Percentiles rank a stretch among this genome's conserved stretches.
phyloP scores from a whole-genome alignment of 2,113 vertebrate species.

The Castor canadensis region DNA sequence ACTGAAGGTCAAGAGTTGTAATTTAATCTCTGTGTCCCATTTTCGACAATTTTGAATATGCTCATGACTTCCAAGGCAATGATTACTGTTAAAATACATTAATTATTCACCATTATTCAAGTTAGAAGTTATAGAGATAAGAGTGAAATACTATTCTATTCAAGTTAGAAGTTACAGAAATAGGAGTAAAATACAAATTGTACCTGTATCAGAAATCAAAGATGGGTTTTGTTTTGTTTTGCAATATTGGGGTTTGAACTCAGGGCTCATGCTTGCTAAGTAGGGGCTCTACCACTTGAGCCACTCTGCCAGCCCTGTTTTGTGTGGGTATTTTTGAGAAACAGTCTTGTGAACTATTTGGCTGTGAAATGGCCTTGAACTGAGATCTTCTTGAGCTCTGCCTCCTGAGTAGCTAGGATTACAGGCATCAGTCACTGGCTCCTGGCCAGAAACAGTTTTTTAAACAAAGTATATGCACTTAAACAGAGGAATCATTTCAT shows the following conservation, averaged over 20 bases:
- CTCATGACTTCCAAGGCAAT: conserved; percentile 97
- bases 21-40: conserved; percentile 96
- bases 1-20: conserved; percentile 91
- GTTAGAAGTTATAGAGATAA: conserved; percentile 54
- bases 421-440: too few relatives aligned
- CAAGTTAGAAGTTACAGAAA: conserved; percentile 57
- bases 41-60: conserved; percentile 98
- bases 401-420: too few relatives aligned
- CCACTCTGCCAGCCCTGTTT: too few relatives aligned
- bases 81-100: conserved; percentile 89
- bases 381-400: too few relatives aligned
- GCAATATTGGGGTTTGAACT: too few relatives aligned
- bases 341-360: too few relatives aligned
- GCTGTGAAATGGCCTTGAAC: too few relatives aligned
- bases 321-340: too few relatives aligned
- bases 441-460: background rate
- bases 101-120: conserved; percentile 64
- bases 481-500: conserved; percentile 26
- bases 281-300: too few relatives aligned
- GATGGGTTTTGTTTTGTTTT: too few relatives aligned
- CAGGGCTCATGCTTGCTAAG: too few relatives aligned
- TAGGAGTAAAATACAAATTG: conserved; percentile 49
- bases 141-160: conserved; percentile 50
- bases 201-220: conserved; percentile 41
- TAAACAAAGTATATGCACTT: conserved; percentile 43